Conservation (phyloP, 2,888 invertebrate genomes). For the Limnephilus auricula region DNA sequence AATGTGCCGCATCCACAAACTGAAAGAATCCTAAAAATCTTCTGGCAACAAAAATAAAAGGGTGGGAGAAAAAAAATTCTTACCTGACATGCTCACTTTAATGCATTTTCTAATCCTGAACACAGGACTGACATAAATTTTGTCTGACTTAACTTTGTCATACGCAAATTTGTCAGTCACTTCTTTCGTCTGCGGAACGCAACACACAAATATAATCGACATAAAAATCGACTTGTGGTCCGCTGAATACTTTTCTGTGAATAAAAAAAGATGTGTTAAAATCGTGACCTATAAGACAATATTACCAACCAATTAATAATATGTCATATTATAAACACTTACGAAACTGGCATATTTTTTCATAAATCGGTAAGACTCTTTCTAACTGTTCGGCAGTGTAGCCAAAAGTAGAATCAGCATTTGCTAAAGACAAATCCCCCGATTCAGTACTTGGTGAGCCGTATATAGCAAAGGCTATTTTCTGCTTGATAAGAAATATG, state of each 20-base stretch:
- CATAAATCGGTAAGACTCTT: conserved; percentile 73
- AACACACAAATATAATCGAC: conserved; percentile 74
- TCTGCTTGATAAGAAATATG: conserved; percentile 75
- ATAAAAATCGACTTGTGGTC: conserved; percentile 74
- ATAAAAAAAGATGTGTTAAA: conserved; percentile 8
- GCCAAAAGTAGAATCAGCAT: conserved; percentile 68
- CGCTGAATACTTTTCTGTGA: conserved; percentile 75
- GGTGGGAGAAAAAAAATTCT: not conserved
- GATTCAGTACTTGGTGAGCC: conserved; percentile 76
- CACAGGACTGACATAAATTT: conserved; percentile 74
- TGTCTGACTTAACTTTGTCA: conserved; percentile 69
- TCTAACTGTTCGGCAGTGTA: conserved; percentile 73
- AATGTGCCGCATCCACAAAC: too few species aligned
- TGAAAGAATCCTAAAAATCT: too few species aligned
- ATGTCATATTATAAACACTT: conserved; percentile 65
- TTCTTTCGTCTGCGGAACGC: conserved; percentile 73
- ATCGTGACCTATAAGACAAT: not conserved
- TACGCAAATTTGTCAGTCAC: conserved; percentile 68
- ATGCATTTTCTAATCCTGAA: conserved; percentile 75
- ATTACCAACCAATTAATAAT: not conserved
- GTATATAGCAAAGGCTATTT: conserved; percentile 78
- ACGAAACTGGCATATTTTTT: conserved; percentile 76
- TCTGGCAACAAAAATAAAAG: too few species aligned
- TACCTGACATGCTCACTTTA: conserved; percentile 73
- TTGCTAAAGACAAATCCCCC: conserved; percentile 69